Percentiles rank a stretch among this genome's conserved stretches.
Conservation (phyloP, 2,797 vertebrate species). For the Nasua narica region DNA sequence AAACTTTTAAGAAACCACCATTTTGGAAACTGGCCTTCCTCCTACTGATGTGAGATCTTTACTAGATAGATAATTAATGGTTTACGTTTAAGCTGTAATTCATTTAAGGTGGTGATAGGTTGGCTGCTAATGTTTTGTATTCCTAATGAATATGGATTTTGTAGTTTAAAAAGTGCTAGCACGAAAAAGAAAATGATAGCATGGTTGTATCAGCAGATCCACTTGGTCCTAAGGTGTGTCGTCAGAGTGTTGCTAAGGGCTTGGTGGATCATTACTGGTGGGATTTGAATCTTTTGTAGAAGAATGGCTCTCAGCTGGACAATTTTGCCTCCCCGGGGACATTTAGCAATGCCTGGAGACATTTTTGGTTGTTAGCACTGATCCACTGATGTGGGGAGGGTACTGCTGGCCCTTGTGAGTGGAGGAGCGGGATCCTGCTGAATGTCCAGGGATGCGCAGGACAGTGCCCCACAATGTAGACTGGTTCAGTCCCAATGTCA, state of each 20-base stretch:
- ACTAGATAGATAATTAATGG: neutral
- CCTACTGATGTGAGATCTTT: neutral
- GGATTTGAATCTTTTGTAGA: neutral
- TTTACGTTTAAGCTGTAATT: neutral
- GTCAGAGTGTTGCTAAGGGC: neutral
- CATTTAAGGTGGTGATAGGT: neutral
- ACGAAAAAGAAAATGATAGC: neutral
- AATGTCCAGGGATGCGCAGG: neutral
- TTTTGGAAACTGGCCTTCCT: neutral
- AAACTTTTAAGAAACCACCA: neutral
- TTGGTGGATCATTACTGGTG: neutral
- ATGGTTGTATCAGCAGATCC: neutral
- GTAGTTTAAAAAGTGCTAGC: neutral
- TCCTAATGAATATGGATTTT: neutral
- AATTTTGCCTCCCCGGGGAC: neutral
- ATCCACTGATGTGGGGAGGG: no score
- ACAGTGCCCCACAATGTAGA: accelerated
- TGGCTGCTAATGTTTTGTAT: neutral
- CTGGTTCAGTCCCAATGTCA: neutral
- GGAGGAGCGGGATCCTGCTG: neutral
- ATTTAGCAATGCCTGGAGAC: neutral
- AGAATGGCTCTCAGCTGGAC: neutral
- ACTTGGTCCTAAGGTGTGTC: neutral
- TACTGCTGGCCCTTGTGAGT: no score
- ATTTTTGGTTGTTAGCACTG: neutral